Percentiles rank a stretch among this genome's conserved stretches.
These are phyloP conservation scores for Brachylomia viminalis DNA, from an alignment of 2,888 invertebrate species.

Conservation along the genomic window DNA sequence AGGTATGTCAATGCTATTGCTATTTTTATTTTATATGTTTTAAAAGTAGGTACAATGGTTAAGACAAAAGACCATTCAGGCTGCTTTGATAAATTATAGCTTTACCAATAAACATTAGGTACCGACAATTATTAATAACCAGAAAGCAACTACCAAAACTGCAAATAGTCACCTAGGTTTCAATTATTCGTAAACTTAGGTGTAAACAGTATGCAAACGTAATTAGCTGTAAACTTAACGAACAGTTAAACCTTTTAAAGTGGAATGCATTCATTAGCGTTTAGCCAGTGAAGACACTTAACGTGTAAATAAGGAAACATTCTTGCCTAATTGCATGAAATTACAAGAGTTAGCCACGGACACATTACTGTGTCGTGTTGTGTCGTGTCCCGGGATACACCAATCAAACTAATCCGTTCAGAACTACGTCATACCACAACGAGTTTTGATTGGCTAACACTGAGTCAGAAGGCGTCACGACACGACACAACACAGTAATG, in stretches of 20 bases:
- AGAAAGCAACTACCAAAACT: constrained; percentile 12
- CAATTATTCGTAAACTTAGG: constrained; percentile 35
- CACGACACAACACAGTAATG: too few species aligned
- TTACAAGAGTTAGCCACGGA: constrained; percentile 22
- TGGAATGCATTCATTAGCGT: constrained; percentile 46
- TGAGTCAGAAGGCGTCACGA: too few species aligned
- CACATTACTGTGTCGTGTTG: too few species aligned
- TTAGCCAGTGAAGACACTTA: constrained; percentile 49
- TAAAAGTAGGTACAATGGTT: neutral
- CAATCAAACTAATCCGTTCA: too few species aligned
- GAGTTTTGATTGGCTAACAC: too few species aligned
- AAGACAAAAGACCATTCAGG: constrained; percentile 4
- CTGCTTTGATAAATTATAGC: neutral
- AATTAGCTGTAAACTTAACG: constrained; percentile 49
- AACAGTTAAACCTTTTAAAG: constrained; percentile 49
- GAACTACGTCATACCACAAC: too few species aligned
- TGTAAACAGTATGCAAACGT: constrained; percentile 31
- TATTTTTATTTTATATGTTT: too few species aligned
- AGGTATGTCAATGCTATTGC: neutral
- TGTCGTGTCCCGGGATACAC: too few species aligned
- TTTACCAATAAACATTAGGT: constrained; percentile 1
- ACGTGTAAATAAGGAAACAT: constrained; percentile 59
- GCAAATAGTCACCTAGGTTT: constrained; percentile 19
- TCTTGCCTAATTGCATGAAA: constrained; percentile 55
- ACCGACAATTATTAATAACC: constrained; percentile 3